These are phyloP conservation scores for Pseudotriccus pelzelni DNA, from an alignment of 2,797 vertebrate species.

Conservation along the genomic window DNA sequence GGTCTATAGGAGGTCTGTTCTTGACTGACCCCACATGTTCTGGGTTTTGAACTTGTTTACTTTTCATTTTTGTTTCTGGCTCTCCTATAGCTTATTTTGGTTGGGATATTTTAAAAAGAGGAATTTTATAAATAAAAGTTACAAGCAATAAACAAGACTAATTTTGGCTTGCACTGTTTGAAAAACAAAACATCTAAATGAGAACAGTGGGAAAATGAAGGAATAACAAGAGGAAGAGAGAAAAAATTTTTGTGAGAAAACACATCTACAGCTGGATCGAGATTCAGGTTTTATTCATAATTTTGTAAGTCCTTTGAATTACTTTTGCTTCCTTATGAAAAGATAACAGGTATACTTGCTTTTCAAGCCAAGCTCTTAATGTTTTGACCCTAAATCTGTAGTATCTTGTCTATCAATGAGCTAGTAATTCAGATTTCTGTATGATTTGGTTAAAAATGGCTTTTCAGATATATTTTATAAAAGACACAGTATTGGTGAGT, in stretches of 20 bases:
- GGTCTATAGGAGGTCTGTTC: not conserved
- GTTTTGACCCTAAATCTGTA: not conserved
- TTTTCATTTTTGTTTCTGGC: not conserved
- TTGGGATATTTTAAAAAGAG: not conserved
- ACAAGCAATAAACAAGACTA: not conserved
- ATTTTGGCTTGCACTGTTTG: not conserved
- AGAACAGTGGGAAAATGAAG: not conserved
- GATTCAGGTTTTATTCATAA: not conserved
- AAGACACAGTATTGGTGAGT: not conserved
- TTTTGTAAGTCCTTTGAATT: not conserved
- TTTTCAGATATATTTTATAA: not conserved
- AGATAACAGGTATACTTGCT: not conserved
- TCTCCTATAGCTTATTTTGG: not conserved
- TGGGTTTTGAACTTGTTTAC: not conserved
- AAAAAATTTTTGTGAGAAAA: not conserved
- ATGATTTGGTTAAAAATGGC: not conserved
- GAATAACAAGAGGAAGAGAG: not conserved
- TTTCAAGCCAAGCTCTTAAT: not conserved
- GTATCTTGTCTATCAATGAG: not conserved
- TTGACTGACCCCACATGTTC: not conserved
- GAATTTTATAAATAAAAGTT: not conserved
- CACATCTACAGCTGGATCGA: not conserved
- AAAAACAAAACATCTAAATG: not conserved
- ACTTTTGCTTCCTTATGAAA: not conserved
- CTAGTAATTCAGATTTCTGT: not conserved